These are phyloP conservation scores for Darevskia nairensis DNA, from an alignment of 2,797 vertebrate genomes.

Conservation along the genomic window DNA sequence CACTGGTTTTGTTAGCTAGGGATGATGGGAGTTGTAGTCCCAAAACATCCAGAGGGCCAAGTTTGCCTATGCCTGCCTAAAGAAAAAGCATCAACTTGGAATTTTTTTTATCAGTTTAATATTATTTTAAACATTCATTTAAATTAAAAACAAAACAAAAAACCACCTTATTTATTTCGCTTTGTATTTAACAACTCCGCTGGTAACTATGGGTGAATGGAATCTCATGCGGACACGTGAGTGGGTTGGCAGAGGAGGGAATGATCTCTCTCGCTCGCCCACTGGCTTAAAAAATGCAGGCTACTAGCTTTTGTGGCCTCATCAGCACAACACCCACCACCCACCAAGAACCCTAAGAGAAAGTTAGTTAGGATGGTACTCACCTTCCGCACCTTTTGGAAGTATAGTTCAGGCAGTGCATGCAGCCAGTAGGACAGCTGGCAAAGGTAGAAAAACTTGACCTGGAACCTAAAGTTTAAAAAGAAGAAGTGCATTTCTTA, in stretches of 20 bases:
- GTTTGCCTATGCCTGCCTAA: no score
- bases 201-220: not conserved
- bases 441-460: constrained; percentile 98
- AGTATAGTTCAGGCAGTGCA: constrained; percentile 94
- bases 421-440: constrained; percentile 98
- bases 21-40: no score
- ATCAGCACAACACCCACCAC: no score
- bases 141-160: no score
- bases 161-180: not conserved
- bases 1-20: no score
- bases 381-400: constrained; percentile 99
- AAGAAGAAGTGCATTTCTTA: rapidly evolving
- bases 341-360: not conserved
- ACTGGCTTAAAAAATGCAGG: not conserved
- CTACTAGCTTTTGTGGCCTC: not conserved
- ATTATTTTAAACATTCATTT: not conserved
- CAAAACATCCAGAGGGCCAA: no score
- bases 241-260: not conserved
- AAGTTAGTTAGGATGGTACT: constrained; percentile 62
- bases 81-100: not conserved
- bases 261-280: not conserved
- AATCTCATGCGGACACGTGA: not conserved
- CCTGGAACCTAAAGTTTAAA: constrained; percentile 89
- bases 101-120: no score
- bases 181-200: not conserved